Base-by-base conservation (phyloP, 2,113 vertebrate genomes). In the Actenoides hombroni region DNA sequence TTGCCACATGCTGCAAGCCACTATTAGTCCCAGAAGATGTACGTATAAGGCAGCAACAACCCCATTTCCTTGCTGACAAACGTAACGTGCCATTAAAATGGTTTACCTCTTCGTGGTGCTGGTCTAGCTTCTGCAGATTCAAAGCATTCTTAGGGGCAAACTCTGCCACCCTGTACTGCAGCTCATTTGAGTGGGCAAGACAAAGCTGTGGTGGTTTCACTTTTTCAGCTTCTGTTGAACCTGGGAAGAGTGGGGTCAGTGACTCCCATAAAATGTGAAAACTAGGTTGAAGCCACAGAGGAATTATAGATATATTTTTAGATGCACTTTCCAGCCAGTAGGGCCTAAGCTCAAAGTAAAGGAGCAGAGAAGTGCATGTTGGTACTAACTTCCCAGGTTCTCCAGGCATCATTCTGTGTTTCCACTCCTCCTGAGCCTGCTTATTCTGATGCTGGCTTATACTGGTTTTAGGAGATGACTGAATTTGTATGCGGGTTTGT, bases 1-100 rank as follows among this genome's bases (percentile, higher is more conserved):
- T 59, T 95, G 63, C 93, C 81, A 73, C 63, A 26, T 69, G 61
- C 84, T 93, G 84, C 88, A 95, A 96, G 59, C 25, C 35, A 14
- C 49, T 77, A 4, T 95, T 94, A 80, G 29, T 76, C 71, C 54
- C 67, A 64, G 83, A 88, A 95, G 83, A 86, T 63, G n/a, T 61
- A 77, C 63, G 68, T 80, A 18, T 80, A 17, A 61, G 78, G 75
- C 67, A 90, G 57, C 49, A 87, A 26, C 42, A 77, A 51, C 86
- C 60, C 35, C 18, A 42, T 90, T 90, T 92, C 75, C 46, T 88
- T 80, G 25, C 70, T 88, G 90, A 87, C 78, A 76, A 54, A 67
- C n/a, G 37, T 35, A 80, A n/a, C 3, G 5, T 94, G 59, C 63
- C 37, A 37, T 92, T 83, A 86, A 85, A 90, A 74, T 54, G 20